Evolutionary conservation across 2,888 invertebrate species (phyloP).

Genomic region (Xiphydria camelus): DNA sequence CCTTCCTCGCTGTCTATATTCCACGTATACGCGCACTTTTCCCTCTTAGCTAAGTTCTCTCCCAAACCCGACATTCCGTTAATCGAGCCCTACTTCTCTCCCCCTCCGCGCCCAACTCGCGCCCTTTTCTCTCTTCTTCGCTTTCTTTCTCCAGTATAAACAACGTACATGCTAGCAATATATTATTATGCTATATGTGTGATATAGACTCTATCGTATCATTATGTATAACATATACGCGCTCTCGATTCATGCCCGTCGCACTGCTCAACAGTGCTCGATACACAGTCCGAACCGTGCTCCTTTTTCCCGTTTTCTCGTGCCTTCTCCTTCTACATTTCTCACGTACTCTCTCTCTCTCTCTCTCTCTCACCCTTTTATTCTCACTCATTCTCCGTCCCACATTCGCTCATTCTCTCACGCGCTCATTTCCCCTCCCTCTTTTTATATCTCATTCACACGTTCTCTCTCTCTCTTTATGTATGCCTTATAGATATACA

Average conservation of each 20-base stretch:
- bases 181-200: conserved; percentile 57
- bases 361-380: conserved; percentile 5
- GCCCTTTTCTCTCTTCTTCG: conserved; percentile 15
- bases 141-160: conserved; percentile 42
- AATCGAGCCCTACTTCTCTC: background rate
- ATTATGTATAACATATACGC: conserved; percentile 51
- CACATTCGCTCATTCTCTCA: conserved; percentile 8
- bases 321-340: background rate
- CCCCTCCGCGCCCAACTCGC: background rate
- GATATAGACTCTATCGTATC: conserved; percentile 56
- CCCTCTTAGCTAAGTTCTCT: no score
- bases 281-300: conserved; percentile 10
- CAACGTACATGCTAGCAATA: conserved; percentile 56
- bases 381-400: conserved; percentile 5
- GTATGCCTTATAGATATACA: conserved; percentile 44
- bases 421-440: conserved; percentile 4
- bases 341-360: conserved; percentile 9
- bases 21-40: conserved; percentile 4
- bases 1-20: conserved; percentile 1
- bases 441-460: background rate
- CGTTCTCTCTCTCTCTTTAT: conserved; percentile 23
- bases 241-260: conserved; percentile 36
- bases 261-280: conserved; percentile 53
- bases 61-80: no score
- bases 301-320: conserved; percentile 7